Percentiles rank a stretch among this genome's conserved stretches.
Conservation (phyloP, 2,797 vertebrate genomes). For the Masticophis lateralis region DNA sequence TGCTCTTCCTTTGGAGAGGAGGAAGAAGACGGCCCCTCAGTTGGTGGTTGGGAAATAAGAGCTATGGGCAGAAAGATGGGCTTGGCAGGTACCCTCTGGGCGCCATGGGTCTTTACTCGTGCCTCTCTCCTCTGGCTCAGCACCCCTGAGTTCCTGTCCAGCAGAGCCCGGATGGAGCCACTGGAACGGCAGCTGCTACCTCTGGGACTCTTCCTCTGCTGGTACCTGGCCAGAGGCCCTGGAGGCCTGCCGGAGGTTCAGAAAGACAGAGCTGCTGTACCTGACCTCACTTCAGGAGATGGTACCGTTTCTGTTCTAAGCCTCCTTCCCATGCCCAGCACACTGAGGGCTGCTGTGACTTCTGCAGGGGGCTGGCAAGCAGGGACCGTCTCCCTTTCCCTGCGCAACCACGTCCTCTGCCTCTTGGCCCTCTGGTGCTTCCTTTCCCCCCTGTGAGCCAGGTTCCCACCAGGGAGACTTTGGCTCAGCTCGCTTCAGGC, state of each 20-base stretch:
- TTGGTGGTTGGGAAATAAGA: neutral
- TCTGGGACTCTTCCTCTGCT: neutral
- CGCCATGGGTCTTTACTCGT: neutral
- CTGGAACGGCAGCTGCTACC: constrained; percentile 40
- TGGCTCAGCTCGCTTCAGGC: neutral
- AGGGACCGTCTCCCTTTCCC: neutral
- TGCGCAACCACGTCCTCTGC: neutral
- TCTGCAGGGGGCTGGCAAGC: too few species aligned
- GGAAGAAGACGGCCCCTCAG: neutral
- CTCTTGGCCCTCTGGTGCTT: neutral
- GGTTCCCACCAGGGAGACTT: neutral
- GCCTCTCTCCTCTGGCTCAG: neutral
- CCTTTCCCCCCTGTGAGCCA: neutral
- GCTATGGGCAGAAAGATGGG: neutral
- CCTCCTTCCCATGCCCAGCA: neutral
- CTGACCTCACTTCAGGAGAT: constrained; percentile 20
- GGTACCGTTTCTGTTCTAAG: neutral
- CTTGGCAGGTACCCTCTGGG: neutral
- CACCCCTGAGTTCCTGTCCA: constrained; percentile 19
- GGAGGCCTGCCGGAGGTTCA: constrained; percentile 27
- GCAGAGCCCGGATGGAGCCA: constrained; percentile 14
- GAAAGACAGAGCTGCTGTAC: constrained; percentile 27
- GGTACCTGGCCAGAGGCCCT: constrained; percentile 21
- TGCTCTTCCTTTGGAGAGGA: neutral
- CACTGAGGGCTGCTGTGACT: neutral